Conservation (phyloP, 2,888 invertebrate species). For the Oeneis ivallda region DNA sequence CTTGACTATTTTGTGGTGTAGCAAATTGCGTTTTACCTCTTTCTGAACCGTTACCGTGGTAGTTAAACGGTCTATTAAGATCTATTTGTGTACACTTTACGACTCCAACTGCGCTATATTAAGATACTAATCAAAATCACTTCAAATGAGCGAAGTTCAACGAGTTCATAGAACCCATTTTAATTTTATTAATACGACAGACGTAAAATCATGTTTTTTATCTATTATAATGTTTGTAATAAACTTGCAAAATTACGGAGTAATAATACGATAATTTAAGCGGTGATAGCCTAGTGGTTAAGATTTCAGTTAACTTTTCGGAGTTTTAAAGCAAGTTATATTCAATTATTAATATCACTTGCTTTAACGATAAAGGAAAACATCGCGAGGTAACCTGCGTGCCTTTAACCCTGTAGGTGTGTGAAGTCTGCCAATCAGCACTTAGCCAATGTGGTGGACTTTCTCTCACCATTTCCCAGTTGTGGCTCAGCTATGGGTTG, state of each 20-base stretch:
- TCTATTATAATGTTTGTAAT: not conserved
- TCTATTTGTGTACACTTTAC: constrained; percentile 56
- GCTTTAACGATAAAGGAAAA: too few species aligned
- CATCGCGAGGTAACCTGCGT: too few species aligned
- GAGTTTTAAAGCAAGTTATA: too few species aligned
- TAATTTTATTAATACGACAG: constrained; percentile 3
- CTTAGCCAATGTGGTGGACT: too few species aligned
- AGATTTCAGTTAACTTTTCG: too few species aligned
- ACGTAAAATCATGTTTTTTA: constrained; percentile 3
- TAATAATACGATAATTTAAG: not conserved
- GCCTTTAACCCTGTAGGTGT: too few species aligned
- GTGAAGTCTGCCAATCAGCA: too few species aligned
- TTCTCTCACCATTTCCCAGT: too few species aligned
- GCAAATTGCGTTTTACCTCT: constrained; percentile 67
- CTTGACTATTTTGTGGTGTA: constrained; percentile 63
- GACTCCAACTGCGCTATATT: constrained; percentile 39
- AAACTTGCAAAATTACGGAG: not conserved
- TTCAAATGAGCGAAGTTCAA: constrained; percentile 19
- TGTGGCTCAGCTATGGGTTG: too few species aligned
- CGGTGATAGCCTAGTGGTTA: too few species aligned
- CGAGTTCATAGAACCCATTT: constrained; percentile 23
- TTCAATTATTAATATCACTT: too few species aligned
- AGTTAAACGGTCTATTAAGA: constrained; percentile 61
- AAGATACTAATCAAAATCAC: constrained; percentile 28
- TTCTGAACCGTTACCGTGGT: constrained; percentile 61